phyloP scores from a whole-genome alignment of 2,797 vertebrate genomes.

The Halcyon leucocephala region DNA sequence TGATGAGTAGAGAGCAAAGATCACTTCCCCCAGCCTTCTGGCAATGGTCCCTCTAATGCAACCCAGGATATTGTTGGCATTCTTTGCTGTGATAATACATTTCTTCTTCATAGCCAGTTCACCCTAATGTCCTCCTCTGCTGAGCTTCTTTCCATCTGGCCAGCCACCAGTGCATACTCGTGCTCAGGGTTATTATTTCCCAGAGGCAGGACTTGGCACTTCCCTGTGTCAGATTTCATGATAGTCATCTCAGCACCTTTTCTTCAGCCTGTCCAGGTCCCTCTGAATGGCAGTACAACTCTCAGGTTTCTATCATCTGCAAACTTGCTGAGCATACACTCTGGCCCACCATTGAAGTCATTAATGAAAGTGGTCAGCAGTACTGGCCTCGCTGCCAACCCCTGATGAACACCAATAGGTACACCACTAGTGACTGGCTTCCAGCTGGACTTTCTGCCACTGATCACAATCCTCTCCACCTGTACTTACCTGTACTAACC shows the following conservation, averaged over 20 bases:
- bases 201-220: not conserved
- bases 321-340: not conserved
- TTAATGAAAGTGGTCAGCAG: not conserved
- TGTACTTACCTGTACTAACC: not conserved
- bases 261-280: not conserved
- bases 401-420: not conserved
- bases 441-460: not conserved
- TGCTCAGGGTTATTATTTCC: not conserved
- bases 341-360: not conserved
- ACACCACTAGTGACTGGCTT: not conserved
- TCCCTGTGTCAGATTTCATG: not conserved
- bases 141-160: not conserved
- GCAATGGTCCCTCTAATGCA: not conserved
- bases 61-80: not conserved
- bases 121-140: not conserved
- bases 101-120: not conserved
- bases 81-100: not conserved
- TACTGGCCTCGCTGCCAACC: not conserved
- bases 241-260: not conserved
- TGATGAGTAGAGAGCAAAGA: not conserved
- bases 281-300: not conserved
- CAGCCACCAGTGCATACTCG: fast-evolving
- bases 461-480: not conserved
- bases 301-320: not conserved
- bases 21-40: not conserved